phyloP scores from a whole-genome alignment of 2,797 vertebrate genomes.

The Huso huso region DNA sequence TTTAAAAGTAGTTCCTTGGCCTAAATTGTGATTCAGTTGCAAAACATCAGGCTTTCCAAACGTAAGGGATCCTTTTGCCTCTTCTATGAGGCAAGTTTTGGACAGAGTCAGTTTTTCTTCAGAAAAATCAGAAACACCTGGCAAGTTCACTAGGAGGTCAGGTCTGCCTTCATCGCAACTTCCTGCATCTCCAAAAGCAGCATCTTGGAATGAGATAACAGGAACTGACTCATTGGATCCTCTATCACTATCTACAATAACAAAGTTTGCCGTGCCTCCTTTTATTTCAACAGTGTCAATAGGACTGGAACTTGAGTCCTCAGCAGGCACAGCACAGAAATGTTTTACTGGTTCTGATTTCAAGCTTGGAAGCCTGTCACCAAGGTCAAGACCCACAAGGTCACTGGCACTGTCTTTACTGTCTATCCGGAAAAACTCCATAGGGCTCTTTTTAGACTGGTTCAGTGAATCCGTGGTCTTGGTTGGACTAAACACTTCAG shows the following conservation, averaged over 20 bases:
- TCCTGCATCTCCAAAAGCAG: conserved; percentile 62
- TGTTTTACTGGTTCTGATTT: conserved; percentile 57
- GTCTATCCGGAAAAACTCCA: conserved; percentile 91
- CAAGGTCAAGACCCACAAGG: conserved; percentile 64
- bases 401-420: conserved; percentile 88
- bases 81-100: conserved; percentile 41
- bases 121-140: conserved; percentile 51
- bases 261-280: conserved; percentile 46
- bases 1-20: conserved; percentile 19
- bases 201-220: conserved; percentile 92
- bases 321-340: conserved; percentile 52
- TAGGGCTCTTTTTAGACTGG: conserved; percentile 77
- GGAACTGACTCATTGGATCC: conserved; percentile 86
- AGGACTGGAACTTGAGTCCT: conserved; percentile 42
- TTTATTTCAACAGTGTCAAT: conserved; percentile 45
- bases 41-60: conserved; percentile 85
- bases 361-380: conserved; percentile 55
- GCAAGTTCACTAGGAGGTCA: conserved; percentile 90
- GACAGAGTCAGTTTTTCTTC: conserved; percentile 45
- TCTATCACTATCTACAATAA: conserved; percentile 64
- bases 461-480: conserved; percentile 62
- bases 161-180: conserved; percentile 78
- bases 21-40: conserved; percentile 67
- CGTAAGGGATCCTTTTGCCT: conserved; percentile 53
- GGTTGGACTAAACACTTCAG: conserved; percentile 54